Percentiles rank a stretch among this genome's conserved stretches.
Conservation (phyloP, 2,888 invertebrate species). For the Ormia ochracea region DNA sequence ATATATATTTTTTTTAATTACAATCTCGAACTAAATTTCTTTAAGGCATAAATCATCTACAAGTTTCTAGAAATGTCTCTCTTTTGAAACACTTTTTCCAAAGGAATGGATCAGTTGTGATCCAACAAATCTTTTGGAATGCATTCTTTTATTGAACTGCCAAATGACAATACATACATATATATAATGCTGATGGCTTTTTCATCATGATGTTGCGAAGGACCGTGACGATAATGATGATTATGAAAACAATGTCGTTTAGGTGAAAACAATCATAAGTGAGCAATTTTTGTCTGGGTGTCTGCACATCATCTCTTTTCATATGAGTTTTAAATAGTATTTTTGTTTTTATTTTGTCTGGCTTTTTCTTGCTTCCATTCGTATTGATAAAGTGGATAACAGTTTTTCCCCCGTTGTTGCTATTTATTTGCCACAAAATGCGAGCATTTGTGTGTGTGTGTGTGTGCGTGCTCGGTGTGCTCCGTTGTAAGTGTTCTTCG, state of each 20-base stretch:
- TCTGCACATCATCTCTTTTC: conserved; percentile 3
- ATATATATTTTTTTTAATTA: too few relatives aligned
- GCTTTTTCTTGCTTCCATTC: conserved; percentile 26
- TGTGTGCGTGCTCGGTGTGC: conserved; percentile 3
- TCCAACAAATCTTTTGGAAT: not conserved
- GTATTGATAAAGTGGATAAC: conserved; percentile 57
- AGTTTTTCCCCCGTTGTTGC: conserved; percentile 25
- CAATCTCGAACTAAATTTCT: too few relatives aligned
- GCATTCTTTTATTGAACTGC: not conserved
- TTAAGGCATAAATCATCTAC: too few relatives aligned
- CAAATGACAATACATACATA: too few relatives aligned
- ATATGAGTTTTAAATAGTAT: conserved; percentile 10
- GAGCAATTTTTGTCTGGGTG: conserved; percentile 51
- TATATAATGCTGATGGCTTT: not conserved
- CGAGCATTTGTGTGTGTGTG: not conserved
- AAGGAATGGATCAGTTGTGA: too few relatives aligned
- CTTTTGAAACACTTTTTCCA: too few relatives aligned
- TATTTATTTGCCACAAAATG: not conserved
- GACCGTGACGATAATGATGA: conserved; percentile 10
- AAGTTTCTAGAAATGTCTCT: too few relatives aligned
- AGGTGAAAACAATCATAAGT: conserved; percentile 60
- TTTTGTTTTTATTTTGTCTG: not conserved
- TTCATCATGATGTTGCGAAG: conserved; percentile 5
- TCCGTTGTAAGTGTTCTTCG: conserved; percentile 37
- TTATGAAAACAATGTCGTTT: conserved; percentile 44